Percentiles rank a stretch among this genome's conserved stretches.
Conservation (phyloP, 2,888 invertebrate species). For the Oegoconia quadripuncta region DNA sequence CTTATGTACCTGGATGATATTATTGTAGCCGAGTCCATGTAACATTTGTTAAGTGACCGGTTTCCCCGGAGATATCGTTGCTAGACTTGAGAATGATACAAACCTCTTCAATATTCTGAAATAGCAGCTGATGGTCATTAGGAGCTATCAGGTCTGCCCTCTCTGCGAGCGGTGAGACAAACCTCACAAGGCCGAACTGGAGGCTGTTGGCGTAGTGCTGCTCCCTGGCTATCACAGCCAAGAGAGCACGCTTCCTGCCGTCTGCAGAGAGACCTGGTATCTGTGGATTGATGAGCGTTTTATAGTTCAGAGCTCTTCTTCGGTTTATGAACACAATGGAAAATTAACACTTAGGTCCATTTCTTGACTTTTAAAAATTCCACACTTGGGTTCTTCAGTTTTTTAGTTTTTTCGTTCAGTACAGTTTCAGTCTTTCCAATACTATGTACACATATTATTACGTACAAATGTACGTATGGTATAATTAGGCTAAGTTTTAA, state of each 20-base stretch:
- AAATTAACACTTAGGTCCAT: no score
- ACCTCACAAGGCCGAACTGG: slow-evolving; percentile 88
- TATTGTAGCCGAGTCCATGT: no score
- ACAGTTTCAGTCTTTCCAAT: no score
- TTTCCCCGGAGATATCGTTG: no score
- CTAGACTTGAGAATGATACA: not conserved
- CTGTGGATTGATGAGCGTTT: slow-evolving; percentile 34
- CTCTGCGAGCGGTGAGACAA: slow-evolving; percentile 86
- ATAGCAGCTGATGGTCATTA: slow-evolving; percentile 87
- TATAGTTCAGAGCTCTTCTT: not conserved
- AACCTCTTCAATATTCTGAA: slow-evolving; percentile 92
- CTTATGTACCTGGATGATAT: no score
- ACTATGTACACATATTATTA: no score
- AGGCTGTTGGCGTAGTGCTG: slow-evolving; percentile 88
- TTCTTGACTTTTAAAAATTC: no score
- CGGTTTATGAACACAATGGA: not conserved
- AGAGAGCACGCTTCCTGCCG: slow-evolving; percentile 84
- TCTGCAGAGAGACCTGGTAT: slow-evolving; percentile 69
- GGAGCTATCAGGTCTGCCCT: slow-evolving; percentile 87
- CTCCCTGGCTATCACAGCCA: slow-evolving; percentile 87
- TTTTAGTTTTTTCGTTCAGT: no score
- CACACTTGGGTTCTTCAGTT: no score
- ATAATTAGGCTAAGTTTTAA: no score
- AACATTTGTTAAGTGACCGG: no score
- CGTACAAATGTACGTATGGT: no score